Conservation (phyloP, 1,140 invertebrate genomes). For the Pseudomyrmex dendroicus region DNA sequence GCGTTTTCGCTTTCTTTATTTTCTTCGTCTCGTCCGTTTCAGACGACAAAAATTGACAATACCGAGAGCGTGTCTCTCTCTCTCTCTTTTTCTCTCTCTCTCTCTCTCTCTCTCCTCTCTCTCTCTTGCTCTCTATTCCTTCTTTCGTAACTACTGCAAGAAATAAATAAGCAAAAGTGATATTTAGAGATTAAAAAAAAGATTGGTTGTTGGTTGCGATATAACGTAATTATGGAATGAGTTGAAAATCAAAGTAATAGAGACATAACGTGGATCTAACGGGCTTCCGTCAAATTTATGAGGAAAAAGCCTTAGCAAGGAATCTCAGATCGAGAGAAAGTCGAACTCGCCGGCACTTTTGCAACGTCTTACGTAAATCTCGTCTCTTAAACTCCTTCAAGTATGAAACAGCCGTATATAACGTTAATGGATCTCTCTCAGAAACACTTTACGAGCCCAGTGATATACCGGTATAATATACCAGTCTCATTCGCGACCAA, state of each 20-base stretch:
- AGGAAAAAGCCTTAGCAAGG: neutral
- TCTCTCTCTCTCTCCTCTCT: no score
- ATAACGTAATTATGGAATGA: neutral
- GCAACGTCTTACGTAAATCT: conserved; percentile 24
- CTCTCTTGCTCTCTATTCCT: no score
- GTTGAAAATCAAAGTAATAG: neutral
- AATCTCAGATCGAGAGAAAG: conserved; percentile 31
- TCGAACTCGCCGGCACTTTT: conserved; percentile 8
- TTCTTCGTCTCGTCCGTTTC: neutral
- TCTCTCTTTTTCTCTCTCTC: no score
- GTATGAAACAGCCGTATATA: neutral
- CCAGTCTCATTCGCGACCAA: neutral
- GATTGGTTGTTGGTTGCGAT: no score
- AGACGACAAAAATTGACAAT: neutral
- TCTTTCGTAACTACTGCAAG: neutral
- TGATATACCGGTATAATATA: neutral
- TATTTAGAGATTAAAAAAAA: no score
- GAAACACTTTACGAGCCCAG: neutral
- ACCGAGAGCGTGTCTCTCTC: no score
- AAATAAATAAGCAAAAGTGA: conserved; percentile 3
- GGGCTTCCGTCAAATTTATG: neutral
- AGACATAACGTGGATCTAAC: neutral
- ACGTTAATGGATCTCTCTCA: neutral
- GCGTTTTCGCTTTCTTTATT: conserved; percentile 20
- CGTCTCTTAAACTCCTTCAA: neutral